Conservation (phyloP, 2,888 invertebrate species). For the Falcaria lacertinaria region DNA sequence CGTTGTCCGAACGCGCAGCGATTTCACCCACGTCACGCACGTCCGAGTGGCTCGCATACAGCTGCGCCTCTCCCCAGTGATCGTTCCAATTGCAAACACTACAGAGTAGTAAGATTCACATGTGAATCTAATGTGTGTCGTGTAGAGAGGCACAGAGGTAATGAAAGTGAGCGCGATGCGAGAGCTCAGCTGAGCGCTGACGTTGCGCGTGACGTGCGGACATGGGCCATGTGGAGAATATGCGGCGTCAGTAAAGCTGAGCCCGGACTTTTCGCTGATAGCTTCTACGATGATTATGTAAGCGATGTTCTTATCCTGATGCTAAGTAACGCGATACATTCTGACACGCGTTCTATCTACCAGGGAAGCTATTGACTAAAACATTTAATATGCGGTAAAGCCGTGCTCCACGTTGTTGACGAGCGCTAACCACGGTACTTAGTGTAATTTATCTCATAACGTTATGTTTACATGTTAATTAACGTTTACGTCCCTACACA, state of each 20-base stretch:
- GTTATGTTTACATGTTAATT: too few relatives aligned
- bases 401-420: too few relatives aligned
- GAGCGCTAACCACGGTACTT: too few relatives aligned
- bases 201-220: slow-evolving; percentile 56
- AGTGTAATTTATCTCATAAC: too few relatives aligned
- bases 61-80: slow-evolving; percentile 41
- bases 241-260: slow-evolving; percentile 74
- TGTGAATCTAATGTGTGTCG: slow-evolving; percentile 28
- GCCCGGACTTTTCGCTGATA: slow-evolving; percentile 59
- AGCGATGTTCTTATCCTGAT: slow-evolving; percentile 31
- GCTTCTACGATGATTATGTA: slow-evolving; percentile 66
- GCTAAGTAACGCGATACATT: slow-evolving; percentile 13
- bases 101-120: slow-evolving; percentile 41
- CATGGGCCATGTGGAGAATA: slow-evolving; percentile 77
- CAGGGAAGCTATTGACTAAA: slow-evolving; percentile 11
- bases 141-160: slow-evolving; percentile 31
- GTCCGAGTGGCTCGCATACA: slow-evolving; percentile 49
- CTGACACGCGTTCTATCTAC: slow-evolving; percentile 25
- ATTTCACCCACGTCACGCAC: slow-evolving; percentile 75
- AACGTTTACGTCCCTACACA: too few relatives aligned
- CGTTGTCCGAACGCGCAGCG: slow-evolving; percentile 46
- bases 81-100: slow-evolving; percentile 46
- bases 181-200: slow-evolving; percentile 61
- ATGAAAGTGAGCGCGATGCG: slow-evolving; percentile 69
- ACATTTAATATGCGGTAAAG: too few relatives aligned